Evolutionary conservation across 2,113 vertebrate genomes (phyloP), one percentile per base, ranked within the genome.

Genomic region (Calyptommatus sinebrachiatus): DNA sequence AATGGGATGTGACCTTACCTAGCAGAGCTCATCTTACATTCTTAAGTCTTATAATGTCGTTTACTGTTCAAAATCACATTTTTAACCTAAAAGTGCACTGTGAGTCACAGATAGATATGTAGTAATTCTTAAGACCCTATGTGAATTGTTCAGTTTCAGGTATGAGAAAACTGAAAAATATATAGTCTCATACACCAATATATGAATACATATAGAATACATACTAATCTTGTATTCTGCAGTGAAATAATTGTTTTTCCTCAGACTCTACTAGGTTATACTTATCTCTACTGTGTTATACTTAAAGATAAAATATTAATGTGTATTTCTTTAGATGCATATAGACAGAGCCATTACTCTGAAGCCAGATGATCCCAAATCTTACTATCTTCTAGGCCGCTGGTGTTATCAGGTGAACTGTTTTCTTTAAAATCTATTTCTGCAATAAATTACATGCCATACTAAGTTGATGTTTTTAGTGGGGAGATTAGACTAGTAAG

Each of bases 381-480:
- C 91, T 70, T 89, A 95, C 81, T 95, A 96, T 68, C 93, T 96
- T 6, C 76, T 95, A 83, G 95, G 95, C 79, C 93, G 94, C 80
- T 96, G 95, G 95, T 96, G 94, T 57, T 96, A 95, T 72, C 91
- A 96, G 94, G 95, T 96, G 89, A 89, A 24, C 5, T 50, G 1
- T 8, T 78, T 6, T 3, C 14, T 73, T 9, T 22, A 14, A 0
- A n/a, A 24, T 61, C 0, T 0, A 69, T 70, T 18, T 79, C 20
- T 72, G 35, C n/a, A 66, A 68, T 48, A 11, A 24, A 18, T 7
- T 70, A 21, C 31, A 18, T 35, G 62, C 31, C 21, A 9, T 76
- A 48, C 48, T 66, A 62, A 69, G 60, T n/a, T n/a, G n/a, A 48
- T 48, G 46, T 48, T 48, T 10, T 10, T 48, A 10, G 46, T 48